These are phyloP conservation scores for Oegoconia quadripuncta DNA, from an alignment of 2,888 invertebrate species.

Conservation along the genomic window DNA sequence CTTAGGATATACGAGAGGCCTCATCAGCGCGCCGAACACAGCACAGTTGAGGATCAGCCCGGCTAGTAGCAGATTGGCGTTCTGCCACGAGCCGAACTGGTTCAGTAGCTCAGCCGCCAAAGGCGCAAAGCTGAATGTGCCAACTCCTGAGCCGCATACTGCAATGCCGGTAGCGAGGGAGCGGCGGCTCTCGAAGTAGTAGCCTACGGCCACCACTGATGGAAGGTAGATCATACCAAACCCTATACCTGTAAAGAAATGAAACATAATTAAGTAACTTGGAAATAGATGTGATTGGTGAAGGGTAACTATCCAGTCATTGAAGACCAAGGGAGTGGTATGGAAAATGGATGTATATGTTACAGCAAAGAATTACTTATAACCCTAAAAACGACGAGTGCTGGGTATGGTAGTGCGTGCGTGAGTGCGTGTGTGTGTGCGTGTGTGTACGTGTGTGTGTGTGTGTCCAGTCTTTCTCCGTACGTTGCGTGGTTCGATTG, in stretches of 20 bases:
- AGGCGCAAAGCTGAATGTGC: constrained; percentile 97
- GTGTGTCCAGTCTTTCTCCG: too few relatives aligned
- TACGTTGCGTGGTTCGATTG: too few relatives aligned
- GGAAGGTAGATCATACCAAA: constrained; percentile 97
- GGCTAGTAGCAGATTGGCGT: constrained; percentile 93
- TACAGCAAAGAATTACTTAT: too few relatives aligned
- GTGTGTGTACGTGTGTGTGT: too few relatives aligned
- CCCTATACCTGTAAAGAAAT: constrained; percentile 85
- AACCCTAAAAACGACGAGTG: too few relatives aligned
- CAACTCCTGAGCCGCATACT: constrained; percentile 95
- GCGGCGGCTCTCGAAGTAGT: constrained; percentile 97
- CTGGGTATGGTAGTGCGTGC: too few relatives aligned
- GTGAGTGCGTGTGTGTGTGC: too few relatives aligned
- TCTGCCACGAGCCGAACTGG: constrained; percentile 91
- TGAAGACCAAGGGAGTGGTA: too few relatives aligned
- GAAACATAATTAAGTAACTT: too few relatives aligned
- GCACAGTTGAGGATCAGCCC: constrained; percentile 95
- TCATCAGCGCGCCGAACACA: constrained; percentile 91
- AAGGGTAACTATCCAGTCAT: too few relatives aligned
- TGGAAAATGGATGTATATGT: too few relatives aligned
- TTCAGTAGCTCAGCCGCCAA: constrained; percentile 89
- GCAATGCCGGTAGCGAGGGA: constrained; percentile 97
- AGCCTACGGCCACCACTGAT: constrained; percentile 97
- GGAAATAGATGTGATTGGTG: too few relatives aligned
- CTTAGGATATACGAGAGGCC: constrained; percentile 88